phyloP scores from a whole-genome alignment of 2,113 vertebrate genomes.

The Anhinga anhinga region DNA sequence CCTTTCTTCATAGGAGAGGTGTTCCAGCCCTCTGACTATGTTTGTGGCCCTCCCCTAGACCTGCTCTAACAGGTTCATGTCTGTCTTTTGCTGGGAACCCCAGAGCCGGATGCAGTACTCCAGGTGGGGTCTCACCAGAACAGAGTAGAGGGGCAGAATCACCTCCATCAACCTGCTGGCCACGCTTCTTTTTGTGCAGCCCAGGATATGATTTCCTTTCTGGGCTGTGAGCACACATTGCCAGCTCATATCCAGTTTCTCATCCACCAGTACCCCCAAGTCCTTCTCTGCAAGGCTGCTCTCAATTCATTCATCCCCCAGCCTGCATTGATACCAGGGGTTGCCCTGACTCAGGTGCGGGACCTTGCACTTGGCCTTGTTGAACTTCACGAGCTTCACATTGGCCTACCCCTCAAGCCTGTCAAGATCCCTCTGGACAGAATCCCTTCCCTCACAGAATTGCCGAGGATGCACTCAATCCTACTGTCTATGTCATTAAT shows the following conservation, averaged over 20 bases:
- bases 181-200: rapidly evolving
- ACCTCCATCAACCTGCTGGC: background rate
- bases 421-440: background rate
- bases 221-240: background rate
- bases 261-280: background rate
- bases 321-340: background rate
- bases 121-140: rapidly evolving
- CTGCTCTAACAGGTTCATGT: background rate
- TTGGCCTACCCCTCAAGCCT: background rate
- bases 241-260: background rate
- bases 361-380: background rate
- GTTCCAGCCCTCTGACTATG: background rate
- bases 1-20: background rate
- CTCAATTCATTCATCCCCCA: rapidly evolving
- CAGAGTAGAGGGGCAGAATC: background rate
- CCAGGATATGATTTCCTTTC: background rate
- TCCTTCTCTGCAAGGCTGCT: background rate
- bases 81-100: background rate
- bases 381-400: background rate
- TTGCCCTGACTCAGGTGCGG: background rate
- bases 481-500: background rate
- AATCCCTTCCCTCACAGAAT: background rate
- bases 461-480: background rate
- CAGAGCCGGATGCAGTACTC: no score
- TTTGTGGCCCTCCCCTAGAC: background rate